These are phyloP conservation scores for Ailurus styani DNA, from an alignment of 2,113 vertebrate genomes.

Conservation along the genomic window DNA sequence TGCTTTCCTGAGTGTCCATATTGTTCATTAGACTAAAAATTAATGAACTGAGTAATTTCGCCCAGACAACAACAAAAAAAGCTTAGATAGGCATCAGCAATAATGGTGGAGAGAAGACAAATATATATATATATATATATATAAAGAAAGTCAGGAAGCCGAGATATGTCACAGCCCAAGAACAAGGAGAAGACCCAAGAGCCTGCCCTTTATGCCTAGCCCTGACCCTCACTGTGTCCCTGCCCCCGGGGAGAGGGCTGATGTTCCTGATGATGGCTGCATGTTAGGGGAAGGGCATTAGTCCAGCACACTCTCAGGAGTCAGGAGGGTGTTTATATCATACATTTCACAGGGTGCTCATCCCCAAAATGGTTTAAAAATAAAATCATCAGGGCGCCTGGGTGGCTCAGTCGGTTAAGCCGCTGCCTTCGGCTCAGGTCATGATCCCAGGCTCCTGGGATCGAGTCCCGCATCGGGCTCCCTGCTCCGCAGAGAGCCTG, in stretches of 20 bases:
- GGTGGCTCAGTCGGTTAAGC: too few relatives aligned
- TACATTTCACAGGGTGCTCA: not conserved
- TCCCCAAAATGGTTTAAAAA: not conserved
- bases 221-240: fast-evolving
- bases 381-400: too few relatives aligned
- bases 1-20: not conserved
- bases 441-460: too few relatives aligned
- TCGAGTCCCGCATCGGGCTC: too few relatives aligned
- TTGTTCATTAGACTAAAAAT: not conserved
- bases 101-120: not conserved
- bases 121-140: not conserved
- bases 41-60: not conserved
- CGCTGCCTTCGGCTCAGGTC: too few relatives aligned
- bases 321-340: not conserved
- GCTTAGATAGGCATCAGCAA: fast-evolving
- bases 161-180: not conserved
- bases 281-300: fast-evolving
- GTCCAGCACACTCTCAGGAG: fast-evolving
- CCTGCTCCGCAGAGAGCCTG: too few relatives aligned
- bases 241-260: fast-evolving
- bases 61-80: too few relatives aligned
- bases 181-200: not conserved
- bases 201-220: fast-evolving
- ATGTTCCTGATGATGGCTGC: fast-evolving
- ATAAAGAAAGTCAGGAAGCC: not conserved